A percentile compares a stretch with the other conserved stretches of the same genome.
Conservation (phyloP, 2,113 vertebrate species). For the Pseudopodoces humilis region DNA sequence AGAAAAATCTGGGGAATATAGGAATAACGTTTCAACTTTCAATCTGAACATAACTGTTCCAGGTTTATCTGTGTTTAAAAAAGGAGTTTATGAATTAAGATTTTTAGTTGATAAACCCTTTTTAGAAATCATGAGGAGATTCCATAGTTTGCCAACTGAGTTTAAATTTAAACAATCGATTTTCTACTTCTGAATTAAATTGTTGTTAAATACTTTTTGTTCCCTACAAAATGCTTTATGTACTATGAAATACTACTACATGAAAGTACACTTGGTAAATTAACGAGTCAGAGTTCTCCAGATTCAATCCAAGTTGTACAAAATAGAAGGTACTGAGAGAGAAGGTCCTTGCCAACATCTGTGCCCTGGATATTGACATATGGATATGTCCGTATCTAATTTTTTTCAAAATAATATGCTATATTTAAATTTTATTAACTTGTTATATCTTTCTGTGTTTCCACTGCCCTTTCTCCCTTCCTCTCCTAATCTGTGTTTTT, state of each 20-base stretch:
- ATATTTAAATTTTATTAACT: background rate
- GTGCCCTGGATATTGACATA: background rate
- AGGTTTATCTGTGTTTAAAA: background rate
- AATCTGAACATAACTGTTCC: background rate
- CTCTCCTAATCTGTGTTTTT: background rate
- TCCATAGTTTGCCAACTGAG: background rate
- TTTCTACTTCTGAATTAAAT: background rate
- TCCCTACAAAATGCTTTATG: background rate
- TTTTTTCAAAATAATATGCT: background rate
- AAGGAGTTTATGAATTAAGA: background rate
- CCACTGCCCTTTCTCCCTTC: background rate
- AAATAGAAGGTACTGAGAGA: background rate
- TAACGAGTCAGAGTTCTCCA: background rate
- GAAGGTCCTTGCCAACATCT: background rate
- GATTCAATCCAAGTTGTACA: background rate
- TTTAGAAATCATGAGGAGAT: background rate
- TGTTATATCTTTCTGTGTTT: background rate
- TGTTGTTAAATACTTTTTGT: background rate
- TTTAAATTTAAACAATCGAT: background rate
- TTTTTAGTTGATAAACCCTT: background rate
- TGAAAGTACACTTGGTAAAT: background rate
- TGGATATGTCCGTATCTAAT: background rate
- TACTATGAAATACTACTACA: background rate
- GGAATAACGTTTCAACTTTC: background rate
- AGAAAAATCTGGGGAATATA: rapidly evolving